Evolutionary conservation across 1,140 invertebrate genomes (phyloP).

Genomic region (Aleiodes sp.): DNA sequence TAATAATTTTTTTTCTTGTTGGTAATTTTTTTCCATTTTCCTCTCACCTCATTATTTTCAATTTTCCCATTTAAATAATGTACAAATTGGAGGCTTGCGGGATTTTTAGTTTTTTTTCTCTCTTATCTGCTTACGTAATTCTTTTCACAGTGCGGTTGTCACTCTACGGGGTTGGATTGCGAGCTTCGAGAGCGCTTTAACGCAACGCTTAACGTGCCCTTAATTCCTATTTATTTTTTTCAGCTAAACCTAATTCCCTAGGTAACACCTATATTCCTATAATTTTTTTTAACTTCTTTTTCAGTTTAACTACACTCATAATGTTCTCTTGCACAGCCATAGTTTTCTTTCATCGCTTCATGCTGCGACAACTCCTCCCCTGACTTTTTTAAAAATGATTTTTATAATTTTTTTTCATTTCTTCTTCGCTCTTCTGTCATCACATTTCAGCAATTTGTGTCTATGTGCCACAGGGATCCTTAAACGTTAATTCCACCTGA

Average conservation of each 20-base stretch:
- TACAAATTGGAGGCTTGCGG: constrained; percentile 48
- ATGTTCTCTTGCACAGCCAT: constrained; percentile 66
- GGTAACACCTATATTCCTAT: constrained; percentile 59
- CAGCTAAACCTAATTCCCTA: constrained; percentile 61
- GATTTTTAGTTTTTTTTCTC: background rate
- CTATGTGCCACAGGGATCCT: background rate
- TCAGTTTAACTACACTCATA: constrained; percentile 61
- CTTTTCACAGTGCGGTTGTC: constrained; percentile 39
- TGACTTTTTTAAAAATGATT: background rate
- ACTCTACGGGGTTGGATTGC: constrained; percentile 43
- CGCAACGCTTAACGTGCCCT: constrained; percentile 55
- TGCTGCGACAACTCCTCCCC: background rate
- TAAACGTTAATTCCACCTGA: background rate
- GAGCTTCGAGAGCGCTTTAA: constrained; percentile 36
- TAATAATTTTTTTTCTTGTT: constrained; percentile 56
- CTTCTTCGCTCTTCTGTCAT: too few relatives aligned
- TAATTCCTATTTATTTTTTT: constrained; percentile 46
- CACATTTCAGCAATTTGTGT: constrained; percentile 12
- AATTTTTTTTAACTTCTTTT: constrained; percentile 19
- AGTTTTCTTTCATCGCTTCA: constrained; percentile 53
- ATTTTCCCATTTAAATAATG: constrained; percentile 57
- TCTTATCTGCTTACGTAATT: background rate
- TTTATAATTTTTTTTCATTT: constrained; percentile 20
- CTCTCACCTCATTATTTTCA: constrained; percentile 35
- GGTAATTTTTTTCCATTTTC: constrained; percentile 52